A percentile compares a stretch with the other conserved stretches of the same genome.
Evolutionary conservation across 2,113 vertebrate genomes (phyloP).

Genomic region (Xyrauchen texanus): DNA sequence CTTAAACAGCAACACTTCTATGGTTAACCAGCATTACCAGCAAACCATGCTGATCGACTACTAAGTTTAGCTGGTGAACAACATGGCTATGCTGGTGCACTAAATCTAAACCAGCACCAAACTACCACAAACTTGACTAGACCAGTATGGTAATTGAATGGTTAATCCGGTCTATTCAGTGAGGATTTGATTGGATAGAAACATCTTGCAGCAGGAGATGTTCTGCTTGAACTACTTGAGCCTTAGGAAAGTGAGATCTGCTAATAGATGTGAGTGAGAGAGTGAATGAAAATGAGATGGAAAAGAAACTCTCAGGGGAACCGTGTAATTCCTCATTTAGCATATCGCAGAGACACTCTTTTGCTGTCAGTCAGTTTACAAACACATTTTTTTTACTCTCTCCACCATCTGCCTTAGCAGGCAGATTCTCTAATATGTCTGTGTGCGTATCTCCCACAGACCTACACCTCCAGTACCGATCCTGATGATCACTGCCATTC

Average conservation of each 20-base stretch:
- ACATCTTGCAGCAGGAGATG: background rate
- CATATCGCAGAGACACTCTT: background rate
- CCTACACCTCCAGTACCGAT: background rate
- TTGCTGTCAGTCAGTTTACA: conserved; percentile 12
- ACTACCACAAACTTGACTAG: no score
- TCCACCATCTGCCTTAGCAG: background rate
- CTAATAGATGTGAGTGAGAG: conserved; percentile 14
- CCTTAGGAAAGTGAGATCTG: background rate
- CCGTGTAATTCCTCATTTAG: conserved; percentile 29
- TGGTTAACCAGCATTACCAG: no score
- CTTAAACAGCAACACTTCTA: no score
- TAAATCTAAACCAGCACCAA: no score
- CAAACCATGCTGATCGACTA: no score
- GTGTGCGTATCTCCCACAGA: background rate
- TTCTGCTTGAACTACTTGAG: conserved; percentile 3
- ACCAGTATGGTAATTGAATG: no score
- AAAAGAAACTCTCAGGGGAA: background rate
- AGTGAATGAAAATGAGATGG: conserved; percentile 6
- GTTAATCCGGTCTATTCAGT: no score
- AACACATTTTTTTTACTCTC: background rate
- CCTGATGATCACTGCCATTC: background rate
- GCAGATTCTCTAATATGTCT: background rate
- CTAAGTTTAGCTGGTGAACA: no score
- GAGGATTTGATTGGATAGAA: background rate
- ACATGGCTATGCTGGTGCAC: no score